phyloP scores from a whole-genome alignment of 2,797 vertebrate genomes.

The Poecilia velifera region DNA sequence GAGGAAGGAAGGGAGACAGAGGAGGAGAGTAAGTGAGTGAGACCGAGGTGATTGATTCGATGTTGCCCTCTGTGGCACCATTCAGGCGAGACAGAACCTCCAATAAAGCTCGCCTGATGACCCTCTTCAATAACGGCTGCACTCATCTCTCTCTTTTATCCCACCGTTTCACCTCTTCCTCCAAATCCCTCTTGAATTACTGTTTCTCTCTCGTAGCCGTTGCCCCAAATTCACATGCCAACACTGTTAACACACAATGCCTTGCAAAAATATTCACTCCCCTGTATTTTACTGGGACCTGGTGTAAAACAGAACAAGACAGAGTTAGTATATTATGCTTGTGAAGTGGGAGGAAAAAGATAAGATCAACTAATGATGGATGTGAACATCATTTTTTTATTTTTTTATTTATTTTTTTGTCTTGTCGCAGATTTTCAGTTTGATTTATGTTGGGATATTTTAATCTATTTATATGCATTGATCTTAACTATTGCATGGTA shows the following conservation, averaged over 20 bases:
- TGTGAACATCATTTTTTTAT: background rate
- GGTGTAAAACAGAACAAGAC: background rate
- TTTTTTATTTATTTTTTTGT: background rate
- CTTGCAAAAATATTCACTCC: background rate
- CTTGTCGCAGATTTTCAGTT: background rate
- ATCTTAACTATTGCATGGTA: background rate
- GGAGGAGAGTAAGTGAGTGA: conserved; percentile 69
- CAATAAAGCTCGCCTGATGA: conserved; percentile 79
- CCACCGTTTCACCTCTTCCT: conserved; percentile 59
- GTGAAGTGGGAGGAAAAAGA: background rate
- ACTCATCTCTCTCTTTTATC: conserved; percentile 66
- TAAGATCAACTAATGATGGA: background rate
- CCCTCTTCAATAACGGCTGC: conserved; percentile 78
- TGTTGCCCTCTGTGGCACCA: conserved; percentile 78
- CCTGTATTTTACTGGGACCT: background rate
- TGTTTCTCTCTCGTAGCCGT: conserved; percentile 44
- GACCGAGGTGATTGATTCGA: conserved; percentile 76
- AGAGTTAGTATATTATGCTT: background rate
- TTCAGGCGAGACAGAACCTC: conserved; percentile 80
- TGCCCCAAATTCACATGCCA: conserved; percentile 51
- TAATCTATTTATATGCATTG: background rate
- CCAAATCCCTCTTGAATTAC: conserved; percentile 55
- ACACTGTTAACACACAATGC: conserved; percentile 47
- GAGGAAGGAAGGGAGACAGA: conserved; percentile 56
- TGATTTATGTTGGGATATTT: background rate